phyloP scores from a whole-genome alignment of 92 coral and sea anemone genomes.

The Epizoanthus fatuus region DNA sequence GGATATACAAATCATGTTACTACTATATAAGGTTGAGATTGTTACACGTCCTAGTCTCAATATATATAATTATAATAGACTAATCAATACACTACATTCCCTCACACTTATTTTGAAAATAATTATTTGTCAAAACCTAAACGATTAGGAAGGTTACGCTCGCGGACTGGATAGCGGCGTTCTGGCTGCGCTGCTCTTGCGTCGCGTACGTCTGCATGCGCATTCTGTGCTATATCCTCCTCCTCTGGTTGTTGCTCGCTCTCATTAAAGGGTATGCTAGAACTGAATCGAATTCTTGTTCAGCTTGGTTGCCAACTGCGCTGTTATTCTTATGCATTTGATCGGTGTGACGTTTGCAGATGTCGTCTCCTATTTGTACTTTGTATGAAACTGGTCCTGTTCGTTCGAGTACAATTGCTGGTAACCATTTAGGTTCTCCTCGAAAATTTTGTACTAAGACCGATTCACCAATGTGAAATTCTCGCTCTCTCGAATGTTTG shows the following conservation, averaged over 20 bases:
- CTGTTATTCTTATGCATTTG: constrained; percentile 32
- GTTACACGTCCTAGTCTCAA: no score
- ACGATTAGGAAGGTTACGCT: constrained; percentile 50
- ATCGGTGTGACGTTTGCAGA: constrained; percentile 50
- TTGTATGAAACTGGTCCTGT: constrained; percentile 63
- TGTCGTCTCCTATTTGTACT: constrained; percentile 17
- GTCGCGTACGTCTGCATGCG: neutral
- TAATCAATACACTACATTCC: no score
- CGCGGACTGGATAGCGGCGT: constrained; percentile 56
- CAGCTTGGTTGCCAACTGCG: neutral
- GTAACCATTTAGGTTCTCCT: constrained; percentile 51
- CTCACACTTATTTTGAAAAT: neutral
- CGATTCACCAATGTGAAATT: constrained; percentile 46
- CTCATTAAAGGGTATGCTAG: neutral
- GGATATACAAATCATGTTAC: no score
- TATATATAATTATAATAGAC: no score
- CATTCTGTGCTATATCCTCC: constrained; percentile 5
- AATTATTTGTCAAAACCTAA: constrained; percentile 46
- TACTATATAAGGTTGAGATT: no score
- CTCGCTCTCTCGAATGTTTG: constrained; percentile 40
- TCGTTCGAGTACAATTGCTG: constrained; percentile 25
- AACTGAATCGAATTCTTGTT: neutral
- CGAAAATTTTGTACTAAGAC: constrained; percentile 50
- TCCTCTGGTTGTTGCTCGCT: neutral
- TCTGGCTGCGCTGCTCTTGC: constrained; percentile 14